Percentiles rank a stretch among this genome's conserved stretches.
These are phyloP conservation scores for Caracal caracal DNA, from an alignment of 2,113 vertebrate genomes.

Conservation along the genomic window DNA sequence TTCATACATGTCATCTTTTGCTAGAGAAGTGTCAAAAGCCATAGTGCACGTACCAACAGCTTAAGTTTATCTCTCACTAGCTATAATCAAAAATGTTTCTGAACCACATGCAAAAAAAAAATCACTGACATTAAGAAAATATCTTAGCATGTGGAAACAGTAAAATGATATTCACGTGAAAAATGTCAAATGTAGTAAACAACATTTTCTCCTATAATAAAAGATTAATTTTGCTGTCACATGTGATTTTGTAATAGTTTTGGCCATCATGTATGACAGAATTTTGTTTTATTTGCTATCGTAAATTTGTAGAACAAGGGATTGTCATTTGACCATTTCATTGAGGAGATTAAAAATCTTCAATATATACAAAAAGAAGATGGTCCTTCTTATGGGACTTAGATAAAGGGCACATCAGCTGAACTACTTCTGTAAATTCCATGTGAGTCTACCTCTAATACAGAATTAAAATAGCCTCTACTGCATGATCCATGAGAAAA, in stretches of 20 bases:
- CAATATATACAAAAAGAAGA: not conserved
- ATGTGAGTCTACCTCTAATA: not conserved
- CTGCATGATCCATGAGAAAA: not conserved
- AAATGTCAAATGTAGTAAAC: conserved; percentile 5
- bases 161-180: conserved; percentile 21
- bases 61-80: not conserved
- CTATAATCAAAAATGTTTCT: conserved; percentile 9
- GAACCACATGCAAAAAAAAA: not conserved
- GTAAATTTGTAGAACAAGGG: not conserved
- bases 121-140: not conserved
- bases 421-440: not conserved
- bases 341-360: not conserved
- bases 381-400: not conserved
- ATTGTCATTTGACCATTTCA: not conserved
- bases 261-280: not conserved
- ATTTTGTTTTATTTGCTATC: not conserved
- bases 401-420: not conserved
- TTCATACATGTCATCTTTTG: not conserved
- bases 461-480: not conserved
- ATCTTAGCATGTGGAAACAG: not conserved
- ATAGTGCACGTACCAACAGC: not conserved
- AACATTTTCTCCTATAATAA: not conserved
- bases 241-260: not conserved
- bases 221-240: conserved; percentile 27
- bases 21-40: not conserved